phyloP scores from a whole-genome alignment of 2,888 invertebrate species.

The Agrypnus murinus region DNA sequence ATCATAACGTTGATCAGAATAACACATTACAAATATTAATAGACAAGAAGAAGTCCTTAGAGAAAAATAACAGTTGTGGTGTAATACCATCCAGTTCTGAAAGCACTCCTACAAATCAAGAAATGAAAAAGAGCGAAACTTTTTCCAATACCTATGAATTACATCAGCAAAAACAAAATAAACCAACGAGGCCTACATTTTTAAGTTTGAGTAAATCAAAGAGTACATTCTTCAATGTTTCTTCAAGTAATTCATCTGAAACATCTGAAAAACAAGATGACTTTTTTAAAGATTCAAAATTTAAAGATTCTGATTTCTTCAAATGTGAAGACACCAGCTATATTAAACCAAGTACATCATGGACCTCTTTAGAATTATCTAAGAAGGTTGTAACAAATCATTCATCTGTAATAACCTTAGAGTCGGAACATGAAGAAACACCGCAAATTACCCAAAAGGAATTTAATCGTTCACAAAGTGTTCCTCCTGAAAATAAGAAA shows the following conservation, averaged over 20 bases:
- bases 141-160: not conserved
- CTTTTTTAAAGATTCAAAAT: slow-evolving; percentile 46
- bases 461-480: slow-evolving; percentile 64
- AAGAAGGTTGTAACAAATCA: slow-evolving; percentile 44
- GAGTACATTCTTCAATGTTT: slow-evolving; percentile 39
- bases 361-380: slow-evolving; percentile 51
- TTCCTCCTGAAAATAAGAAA: slow-evolving; percentile 62
- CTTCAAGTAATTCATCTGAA: slow-evolving; percentile 45
- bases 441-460: slow-evolving; percentile 31
- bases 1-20: not conserved
- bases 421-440: slow-evolving; percentile 46
- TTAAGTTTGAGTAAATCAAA: slow-evolving; percentile 45
- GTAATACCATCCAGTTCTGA: slow-evolving; percentile 12
- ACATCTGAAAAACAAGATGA: slow-evolving; percentile 9
- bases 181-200: slow-evolving; percentile 37
- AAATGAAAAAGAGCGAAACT: not conserved
- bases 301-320: slow-evolving; percentile 59
- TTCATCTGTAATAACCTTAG: slow-evolving; percentile 54
- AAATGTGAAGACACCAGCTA: slow-evolving; percentile 43
- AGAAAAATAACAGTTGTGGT: no score
- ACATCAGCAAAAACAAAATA: slow-evolving; percentile 1
- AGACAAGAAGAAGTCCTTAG: no score
- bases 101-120: slow-evolving; percentile 38
- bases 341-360: slow-evolving; percentile 61
- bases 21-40: no score